Evolutionary conservation across 2,888 invertebrate genomes (phyloP).

Genomic region (Girardia tigrina): DNA sequence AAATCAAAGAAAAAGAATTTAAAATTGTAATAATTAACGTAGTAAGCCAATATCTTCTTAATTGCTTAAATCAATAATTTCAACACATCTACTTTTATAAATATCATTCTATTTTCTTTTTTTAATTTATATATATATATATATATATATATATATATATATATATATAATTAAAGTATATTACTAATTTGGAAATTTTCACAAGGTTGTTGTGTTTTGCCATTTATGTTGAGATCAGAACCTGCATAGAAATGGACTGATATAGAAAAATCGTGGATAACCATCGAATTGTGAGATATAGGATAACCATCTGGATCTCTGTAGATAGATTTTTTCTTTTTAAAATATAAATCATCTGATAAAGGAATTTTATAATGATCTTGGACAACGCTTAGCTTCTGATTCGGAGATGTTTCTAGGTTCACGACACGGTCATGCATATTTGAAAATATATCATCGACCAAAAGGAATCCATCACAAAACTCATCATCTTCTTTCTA

Average conservation of each 20-base stretch:
- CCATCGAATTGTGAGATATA: background rate
- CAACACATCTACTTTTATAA: no score
- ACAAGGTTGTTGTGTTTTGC: background rate
- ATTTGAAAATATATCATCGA: conserved; percentile 11
- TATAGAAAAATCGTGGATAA: background rate
- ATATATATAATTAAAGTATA: background rate
- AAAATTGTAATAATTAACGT: no score
- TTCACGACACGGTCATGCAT: background rate
- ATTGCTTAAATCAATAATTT: no score
- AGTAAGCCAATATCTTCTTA: no score
- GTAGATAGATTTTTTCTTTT: background rate
- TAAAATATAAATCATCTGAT: background rate
- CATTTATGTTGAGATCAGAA: background rate
- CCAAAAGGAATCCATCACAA: background rate
- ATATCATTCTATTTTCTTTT: no score
- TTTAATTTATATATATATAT: no score
- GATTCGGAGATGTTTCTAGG: background rate
- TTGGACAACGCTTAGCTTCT: background rate
- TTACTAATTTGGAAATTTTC: background rate
- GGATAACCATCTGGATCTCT: conserved; percentile 5
- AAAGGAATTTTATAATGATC: background rate
- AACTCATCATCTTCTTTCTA: background rate
- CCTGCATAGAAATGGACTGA: background rate
- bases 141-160: no score
- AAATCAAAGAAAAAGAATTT: no score